These are phyloP conservation scores for Tachysurus vachellii DNA, from an alignment of 2,113 vertebrate species.

Conservation along the genomic window DNA sequence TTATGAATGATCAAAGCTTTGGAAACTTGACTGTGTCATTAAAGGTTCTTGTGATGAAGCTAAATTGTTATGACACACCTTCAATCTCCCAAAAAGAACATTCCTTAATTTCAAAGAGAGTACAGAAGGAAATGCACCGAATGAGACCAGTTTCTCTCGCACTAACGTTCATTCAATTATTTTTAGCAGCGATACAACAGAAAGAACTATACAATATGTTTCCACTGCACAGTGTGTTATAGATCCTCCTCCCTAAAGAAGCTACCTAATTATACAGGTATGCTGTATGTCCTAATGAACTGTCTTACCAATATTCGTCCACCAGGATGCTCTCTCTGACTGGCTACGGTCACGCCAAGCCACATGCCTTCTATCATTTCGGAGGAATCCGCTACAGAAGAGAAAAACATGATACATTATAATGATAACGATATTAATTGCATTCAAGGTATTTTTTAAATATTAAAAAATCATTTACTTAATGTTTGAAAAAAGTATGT, in stretches of 20 bases:
- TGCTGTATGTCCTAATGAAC: background rate
- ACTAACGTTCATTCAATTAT: background rate
- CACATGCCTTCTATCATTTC: constrained; percentile 94
- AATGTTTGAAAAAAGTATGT: too few species aligned
- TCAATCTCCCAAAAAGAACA: background rate
- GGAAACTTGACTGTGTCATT: background rate
- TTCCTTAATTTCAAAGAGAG: background rate
- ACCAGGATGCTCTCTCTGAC: constrained; percentile 70
- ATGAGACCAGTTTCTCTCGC: background rate
- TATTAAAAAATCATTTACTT: too few species aligned
- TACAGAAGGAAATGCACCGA: too few species aligned
- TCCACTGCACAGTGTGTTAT: background rate
- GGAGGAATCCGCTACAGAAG: constrained; percentile 67
- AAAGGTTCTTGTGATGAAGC: background rate
- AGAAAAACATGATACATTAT: background rate
- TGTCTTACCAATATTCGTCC: constrained; percentile 85
- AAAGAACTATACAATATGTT: background rate
- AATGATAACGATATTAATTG: too few species aligned
- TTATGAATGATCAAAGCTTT: background rate
- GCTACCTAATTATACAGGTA: background rate
- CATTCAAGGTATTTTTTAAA: too few species aligned
- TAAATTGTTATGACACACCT: background rate
- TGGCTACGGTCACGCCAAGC: constrained; percentile 92
- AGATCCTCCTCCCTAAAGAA: background rate
- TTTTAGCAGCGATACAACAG: background rate